phyloP scores from a whole-genome alignment of 2,888 invertebrate genomes.

The Nezara viridula region DNA sequence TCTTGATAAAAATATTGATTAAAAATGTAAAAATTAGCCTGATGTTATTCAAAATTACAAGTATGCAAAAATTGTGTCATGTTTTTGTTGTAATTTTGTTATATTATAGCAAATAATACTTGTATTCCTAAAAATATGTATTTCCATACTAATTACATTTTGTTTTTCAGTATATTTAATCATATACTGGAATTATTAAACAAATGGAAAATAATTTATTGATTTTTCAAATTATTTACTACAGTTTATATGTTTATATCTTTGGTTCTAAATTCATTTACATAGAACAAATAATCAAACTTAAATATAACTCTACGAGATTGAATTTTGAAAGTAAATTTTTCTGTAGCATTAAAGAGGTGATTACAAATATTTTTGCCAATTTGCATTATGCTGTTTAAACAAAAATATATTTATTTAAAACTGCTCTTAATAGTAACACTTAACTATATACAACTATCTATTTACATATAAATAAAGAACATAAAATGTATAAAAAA shows the following conservation, averaged over 20 bases:
- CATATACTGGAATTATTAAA: not conserved
- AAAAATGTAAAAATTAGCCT: too few relatives aligned
- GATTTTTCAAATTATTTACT: not conserved
- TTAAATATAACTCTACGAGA: not conserved
- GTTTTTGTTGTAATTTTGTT: too few relatives aligned
- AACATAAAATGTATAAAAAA: conserved; percentile 54
- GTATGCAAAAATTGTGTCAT: too few relatives aligned
- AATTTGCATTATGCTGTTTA: not conserved
- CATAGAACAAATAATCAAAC: not conserved
- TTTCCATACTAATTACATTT: not conserved
- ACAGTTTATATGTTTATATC: not conserved
- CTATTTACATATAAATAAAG: conserved; percentile 58
- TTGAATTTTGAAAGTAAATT: not conserved
- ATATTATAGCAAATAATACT: too few relatives aligned
- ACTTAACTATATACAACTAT: conserved; percentile 52
- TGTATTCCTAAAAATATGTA: too few relatives aligned
- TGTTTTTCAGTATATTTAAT: not conserved
- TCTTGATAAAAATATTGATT: too few relatives aligned
- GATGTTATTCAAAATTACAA: too few relatives aligned
- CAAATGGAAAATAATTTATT: not conserved
- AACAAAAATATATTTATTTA: conserved; percentile 45
- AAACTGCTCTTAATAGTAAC: conserved; percentile 13
- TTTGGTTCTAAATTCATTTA: not conserved
- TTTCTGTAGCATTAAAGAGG: not conserved
- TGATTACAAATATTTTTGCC: not conserved